Evolutionary conservation across 2,113 vertebrate species (phyloP).

Genomic region (Saguinus imperator): DNA sequence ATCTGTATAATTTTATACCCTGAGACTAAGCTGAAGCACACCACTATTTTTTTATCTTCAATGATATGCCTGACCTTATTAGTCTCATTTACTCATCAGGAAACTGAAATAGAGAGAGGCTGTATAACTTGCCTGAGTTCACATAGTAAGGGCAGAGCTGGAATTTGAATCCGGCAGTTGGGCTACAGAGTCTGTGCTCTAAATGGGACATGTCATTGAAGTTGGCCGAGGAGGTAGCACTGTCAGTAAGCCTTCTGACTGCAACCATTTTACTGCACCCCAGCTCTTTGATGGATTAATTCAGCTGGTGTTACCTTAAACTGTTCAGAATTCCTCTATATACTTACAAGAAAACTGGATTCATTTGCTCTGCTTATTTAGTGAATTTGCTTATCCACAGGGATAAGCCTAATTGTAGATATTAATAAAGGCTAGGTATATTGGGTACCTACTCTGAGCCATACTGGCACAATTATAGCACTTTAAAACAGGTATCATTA

Average conservation of each 20-base stretch:
- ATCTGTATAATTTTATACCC: background rate
- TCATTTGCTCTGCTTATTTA: background rate
- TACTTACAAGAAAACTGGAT: background rate
- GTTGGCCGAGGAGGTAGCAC: background rate
- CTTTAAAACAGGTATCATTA: background rate
- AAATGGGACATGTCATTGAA: fast-evolving
- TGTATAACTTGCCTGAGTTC: background rate
- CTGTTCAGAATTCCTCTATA: background rate
- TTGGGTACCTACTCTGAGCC: background rate
- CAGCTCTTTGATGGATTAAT: fast-evolving
- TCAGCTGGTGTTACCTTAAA: background rate
- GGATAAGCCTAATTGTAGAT: background rate
- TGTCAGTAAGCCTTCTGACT: background rate
- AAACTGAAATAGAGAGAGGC: background rate
- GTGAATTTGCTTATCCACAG: background rate
- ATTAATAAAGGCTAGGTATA: background rate
- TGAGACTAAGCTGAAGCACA: background rate
- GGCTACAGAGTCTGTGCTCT: background rate
- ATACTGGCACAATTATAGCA: background rate
- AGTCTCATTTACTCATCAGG: background rate
- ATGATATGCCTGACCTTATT: background rate
- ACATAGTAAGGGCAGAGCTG: background rate
- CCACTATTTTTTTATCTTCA: background rate
- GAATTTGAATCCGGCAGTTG: background rate
- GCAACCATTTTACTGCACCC: fast-evolving